Percentiles rank a stretch among this genome's conserved stretches.
These are phyloP conservation scores for Argopecten irradians DNA, from an alignment of 1,140 invertebrate species.

Conservation along the genomic window DNA sequence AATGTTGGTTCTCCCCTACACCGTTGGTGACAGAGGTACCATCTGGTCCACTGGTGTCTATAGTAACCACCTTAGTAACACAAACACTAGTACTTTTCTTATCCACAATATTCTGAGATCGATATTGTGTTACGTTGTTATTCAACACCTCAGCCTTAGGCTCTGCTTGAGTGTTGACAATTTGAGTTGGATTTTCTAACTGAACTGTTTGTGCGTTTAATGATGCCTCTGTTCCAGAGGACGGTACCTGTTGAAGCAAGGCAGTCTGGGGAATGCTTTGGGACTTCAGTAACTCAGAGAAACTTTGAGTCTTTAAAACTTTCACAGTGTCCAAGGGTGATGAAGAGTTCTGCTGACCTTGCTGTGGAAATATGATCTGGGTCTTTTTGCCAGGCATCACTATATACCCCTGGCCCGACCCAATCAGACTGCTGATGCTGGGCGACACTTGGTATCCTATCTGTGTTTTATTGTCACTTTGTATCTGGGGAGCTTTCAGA, in stretches of 20 bases:
- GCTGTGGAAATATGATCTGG: background rate
- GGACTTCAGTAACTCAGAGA: background rate
- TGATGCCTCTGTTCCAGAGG: background rate
- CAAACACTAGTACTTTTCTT: background rate
- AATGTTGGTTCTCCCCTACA: background rate
- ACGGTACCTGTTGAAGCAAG: background rate
- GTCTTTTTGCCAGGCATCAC: constrained; percentile 20
- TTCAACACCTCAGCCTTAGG: background rate
- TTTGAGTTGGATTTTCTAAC: background rate
- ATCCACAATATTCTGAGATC: background rate
- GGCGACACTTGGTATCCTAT: background rate
- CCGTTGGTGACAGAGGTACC: background rate
- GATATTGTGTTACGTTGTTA: background rate
- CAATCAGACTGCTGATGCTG: background rate
- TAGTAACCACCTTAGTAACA: background rate
- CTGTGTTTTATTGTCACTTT: background rate
- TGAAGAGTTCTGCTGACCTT: background rate
- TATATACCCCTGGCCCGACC: background rate
- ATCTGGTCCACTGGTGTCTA: background rate
- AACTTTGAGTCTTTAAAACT: background rate
- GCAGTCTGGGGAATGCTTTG: background rate
- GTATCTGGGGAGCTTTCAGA: background rate
- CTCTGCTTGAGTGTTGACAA: background rate
- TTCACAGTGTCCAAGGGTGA: background rate
- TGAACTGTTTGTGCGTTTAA: background rate